Base-by-base conservation (phyloP, 2,888 invertebrate genomes). In the Pollenia amentaria region DNA sequence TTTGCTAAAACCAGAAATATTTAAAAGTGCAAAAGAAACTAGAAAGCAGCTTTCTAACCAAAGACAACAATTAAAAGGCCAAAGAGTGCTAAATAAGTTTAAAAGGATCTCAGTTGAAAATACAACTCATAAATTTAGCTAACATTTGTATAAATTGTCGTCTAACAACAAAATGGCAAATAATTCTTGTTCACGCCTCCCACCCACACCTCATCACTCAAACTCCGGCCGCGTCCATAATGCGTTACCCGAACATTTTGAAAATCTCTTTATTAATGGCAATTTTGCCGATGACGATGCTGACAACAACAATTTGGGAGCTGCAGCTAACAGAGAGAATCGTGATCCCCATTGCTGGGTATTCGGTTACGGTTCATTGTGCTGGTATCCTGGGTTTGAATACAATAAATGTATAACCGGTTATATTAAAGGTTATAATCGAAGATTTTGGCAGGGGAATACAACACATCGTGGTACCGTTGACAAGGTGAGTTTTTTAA, bases 351-450 rank as follows among this genome's bases (percentile, higher is more conserved):
- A 90, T 29, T 91, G 91, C 91, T 99, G 98, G 98, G 95, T 99
- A 40, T 99, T 99, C 92, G 99, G 98, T 0, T 99, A 99, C 91
- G 99, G 99, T 4, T 98, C 98, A 0, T 93, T 99, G 69, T 97
- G 98, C 93, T 99, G 99, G 99, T 96, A 97, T 93, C 98, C 98
- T 0, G 98, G 99, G 73, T 99, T 99, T 92, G 96, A 96, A 75
- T 98, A 96, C 92, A 95, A 95, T 90, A 95, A 96, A 90, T 96
- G 96, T 83, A 94, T 97, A 14, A 96, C 96, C 14, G 99, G 99
- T n/a, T 96, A 96, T 91, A 92, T 93, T 42, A 90, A 92, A 89
- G 98, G 98, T 2, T 98, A 96, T 92, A 95, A 95, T 11, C 94
- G 98, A 89, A 95, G 97, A 92, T 99, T 99, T 93, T 99, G 98